Conservation (phyloP, 2,797 vertebrate species). For the Poecilia velifera region DNA sequence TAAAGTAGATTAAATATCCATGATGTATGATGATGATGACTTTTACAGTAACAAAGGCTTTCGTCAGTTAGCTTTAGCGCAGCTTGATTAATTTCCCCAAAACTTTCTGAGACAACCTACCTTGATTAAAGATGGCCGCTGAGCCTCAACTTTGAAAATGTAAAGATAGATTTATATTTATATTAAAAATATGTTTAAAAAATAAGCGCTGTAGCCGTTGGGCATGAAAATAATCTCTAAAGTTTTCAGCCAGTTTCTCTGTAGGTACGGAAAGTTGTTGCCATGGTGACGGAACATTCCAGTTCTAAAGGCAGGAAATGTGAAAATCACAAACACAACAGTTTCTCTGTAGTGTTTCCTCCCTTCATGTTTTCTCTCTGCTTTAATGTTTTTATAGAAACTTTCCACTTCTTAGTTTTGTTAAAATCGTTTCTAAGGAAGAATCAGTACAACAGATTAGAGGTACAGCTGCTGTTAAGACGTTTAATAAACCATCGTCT, state of each 20-base stretch:
- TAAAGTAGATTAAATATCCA: neutral
- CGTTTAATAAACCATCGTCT: neutral
- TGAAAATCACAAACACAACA: constrained; percentile 1
- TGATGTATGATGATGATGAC: no score
- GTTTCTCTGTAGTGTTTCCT: neutral
- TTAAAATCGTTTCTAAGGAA: neutral
- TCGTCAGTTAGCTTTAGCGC: neutral
- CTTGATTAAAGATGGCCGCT: constrained; percentile 28
- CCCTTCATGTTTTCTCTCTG: neutral
- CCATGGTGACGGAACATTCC: constrained; percentile 52
- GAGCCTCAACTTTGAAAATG: neutral
- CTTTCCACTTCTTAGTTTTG: neutral
- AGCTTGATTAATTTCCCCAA: constrained; percentile 5
- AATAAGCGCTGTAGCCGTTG: neutral
- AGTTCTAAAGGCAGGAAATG: constrained; percentile 7
- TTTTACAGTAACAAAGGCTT: neutral
- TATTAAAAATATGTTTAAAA: neutral
- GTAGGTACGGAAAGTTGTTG: constrained; percentile 37
- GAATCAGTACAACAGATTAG: neutral
- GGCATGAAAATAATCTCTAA: neutral
- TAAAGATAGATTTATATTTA: neutral
- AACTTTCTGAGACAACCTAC: constrained; percentile 46
- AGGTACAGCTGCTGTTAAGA: neutral
- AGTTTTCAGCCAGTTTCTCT: constrained; percentile 20
- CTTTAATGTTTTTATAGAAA: neutral